Percentiles rank a stretch among this genome's conserved stretches.
phyloP scores from a whole-genome alignment of 2,113 vertebrate species.

The Uropsilus gracilis region DNA sequence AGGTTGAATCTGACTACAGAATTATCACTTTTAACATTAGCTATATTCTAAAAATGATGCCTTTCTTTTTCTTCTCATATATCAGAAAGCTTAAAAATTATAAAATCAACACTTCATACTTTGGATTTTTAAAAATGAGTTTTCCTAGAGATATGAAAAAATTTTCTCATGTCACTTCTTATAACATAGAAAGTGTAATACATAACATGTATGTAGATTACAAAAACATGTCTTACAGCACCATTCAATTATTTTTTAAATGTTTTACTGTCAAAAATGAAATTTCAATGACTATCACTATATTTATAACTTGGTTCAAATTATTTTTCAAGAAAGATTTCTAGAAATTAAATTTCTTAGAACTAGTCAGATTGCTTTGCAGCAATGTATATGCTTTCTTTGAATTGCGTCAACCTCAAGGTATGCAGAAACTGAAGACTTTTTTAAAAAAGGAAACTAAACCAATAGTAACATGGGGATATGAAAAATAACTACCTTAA shows the following conservation, averaged over 20 bases:
- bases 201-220: too few species aligned
- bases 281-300: background rate
- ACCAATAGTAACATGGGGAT: background rate
- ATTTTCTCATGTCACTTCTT: background rate
- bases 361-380: background rate
- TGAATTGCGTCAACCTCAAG: background rate
- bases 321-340: background rate
- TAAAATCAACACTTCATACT: background rate
- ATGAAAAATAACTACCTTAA: background rate
- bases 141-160: background rate
- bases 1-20: background rate
- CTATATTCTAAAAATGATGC: background rate
- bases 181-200: background rate
- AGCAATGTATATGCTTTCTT: background rate
- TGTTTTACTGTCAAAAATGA: background rate
- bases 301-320: background rate
- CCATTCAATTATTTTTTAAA: background rate
- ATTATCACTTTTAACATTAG: background rate
- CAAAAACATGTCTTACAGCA: background rate
- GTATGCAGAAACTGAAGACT: background rate
- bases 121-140: background rate
- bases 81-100: slow-evolving; percentile 5
- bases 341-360: slow-evolving; percentile 4
- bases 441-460: background rate
- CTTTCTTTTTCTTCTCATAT: background rate